A percentile compares a stretch with the other conserved stretches of the same genome.
phyloP scores from a whole-genome alignment of 2,113 vertebrate species.

The Phyllostomus hastatus region DNA sequence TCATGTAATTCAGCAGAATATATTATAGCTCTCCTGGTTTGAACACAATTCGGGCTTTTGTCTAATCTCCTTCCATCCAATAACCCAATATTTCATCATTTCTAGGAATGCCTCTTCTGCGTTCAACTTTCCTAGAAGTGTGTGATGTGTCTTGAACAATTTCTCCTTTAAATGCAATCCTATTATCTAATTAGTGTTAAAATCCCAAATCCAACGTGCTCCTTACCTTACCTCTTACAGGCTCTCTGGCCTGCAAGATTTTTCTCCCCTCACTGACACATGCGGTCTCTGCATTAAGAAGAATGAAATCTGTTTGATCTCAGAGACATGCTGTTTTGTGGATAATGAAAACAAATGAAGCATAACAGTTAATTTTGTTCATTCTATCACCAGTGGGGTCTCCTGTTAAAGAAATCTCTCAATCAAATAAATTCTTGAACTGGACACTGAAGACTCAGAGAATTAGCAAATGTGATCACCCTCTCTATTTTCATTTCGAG shows the following conservation, averaged over 20 bases:
- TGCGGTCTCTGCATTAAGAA: neutral
- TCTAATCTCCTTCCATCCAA: neutral
- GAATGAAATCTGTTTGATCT: constrained; percentile 65
- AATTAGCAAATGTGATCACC: constrained; percentile 1
- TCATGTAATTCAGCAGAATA: neutral
- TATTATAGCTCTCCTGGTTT: neutral
- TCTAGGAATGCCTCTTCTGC: neutral
- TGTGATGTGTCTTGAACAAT: neutral
- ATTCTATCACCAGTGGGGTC: constrained; percentile 56
- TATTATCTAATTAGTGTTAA: constrained; percentile 13
- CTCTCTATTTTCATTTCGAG: constrained; percentile 48
- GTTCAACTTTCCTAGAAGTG: neutral
- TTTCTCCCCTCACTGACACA: constrained; percentile 36
- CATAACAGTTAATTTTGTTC: constrained; percentile 69
- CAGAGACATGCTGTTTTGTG: constrained; percentile 63
- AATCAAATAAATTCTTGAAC: constrained; percentile 71
- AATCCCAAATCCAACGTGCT: neutral
- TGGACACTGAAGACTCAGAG: constrained; percentile 69
- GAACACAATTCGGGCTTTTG: neutral
- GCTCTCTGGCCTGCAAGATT: neutral
- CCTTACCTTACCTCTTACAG: neutral
- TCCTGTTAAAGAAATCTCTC: constrained; percentile 72
- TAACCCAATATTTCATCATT: constrained; percentile 11
- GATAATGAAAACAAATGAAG: constrained; percentile 75
- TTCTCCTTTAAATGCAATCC: neutral